Evolutionary conservation across 2,113 vertebrate genomes (phyloP), one percentile per base, ranked within the genome.

Genomic region (Cheilinus undulatus): DNA sequence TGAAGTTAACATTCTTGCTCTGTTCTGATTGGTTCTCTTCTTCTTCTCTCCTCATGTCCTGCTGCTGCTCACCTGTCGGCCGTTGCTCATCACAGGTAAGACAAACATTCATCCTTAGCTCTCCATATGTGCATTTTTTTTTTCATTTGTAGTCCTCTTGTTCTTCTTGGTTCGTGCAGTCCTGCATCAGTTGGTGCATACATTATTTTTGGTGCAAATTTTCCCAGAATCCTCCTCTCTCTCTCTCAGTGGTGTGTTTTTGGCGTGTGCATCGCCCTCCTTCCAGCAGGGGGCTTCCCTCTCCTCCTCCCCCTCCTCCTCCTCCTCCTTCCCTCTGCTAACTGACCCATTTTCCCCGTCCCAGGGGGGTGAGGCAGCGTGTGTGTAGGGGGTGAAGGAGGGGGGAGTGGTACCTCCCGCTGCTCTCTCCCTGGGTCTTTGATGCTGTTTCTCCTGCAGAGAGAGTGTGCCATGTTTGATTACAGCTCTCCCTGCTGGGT

Each of bases 291-390:
- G 85, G 75, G 57, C 63, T 15, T 57, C 53, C 49, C 56, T 26
- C 59, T 46, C 4, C 70, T 38, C 38, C 26, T 7, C 17, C 17
- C 10, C 17, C 13, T 6, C 14, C 17, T 22, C 34, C 45, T 23
- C 8, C 54, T 36, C 11, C 60, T n/a, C 0, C 57, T 62, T 17
- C 68, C 36, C 70, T 58, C 54, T 61, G 38, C 76, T 79, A 67
- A 80, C 90, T 93, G 91, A 92, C 90, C 91, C 88, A 92, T 82
- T 92, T 93, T 88, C 58, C 23, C 13, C 13, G 24, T 85, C 82
- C 87, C 74, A 32, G 60, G 59, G 69, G 84, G 61, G 70, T 19
- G 78, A 81, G 79, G 58, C 19, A 7, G 58, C 13, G 42, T 20
- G 42, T 45, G 42, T 45, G 42, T 20, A 19, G 26, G 30, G 58